Evolutionary conservation across 1,140 invertebrate genomes (phyloP).

Genomic region (Tenebrio molitor): DNA sequence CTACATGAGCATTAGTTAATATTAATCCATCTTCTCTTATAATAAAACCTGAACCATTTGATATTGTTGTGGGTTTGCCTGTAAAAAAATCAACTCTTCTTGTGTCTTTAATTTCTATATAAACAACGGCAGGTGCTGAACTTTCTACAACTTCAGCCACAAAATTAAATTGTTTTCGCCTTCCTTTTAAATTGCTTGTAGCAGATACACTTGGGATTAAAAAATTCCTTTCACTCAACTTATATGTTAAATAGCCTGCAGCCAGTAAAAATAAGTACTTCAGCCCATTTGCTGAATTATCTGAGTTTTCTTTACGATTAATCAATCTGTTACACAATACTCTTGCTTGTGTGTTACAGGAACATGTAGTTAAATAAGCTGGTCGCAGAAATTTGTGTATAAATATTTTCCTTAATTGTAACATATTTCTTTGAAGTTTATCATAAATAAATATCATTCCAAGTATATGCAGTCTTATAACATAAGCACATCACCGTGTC

Average conservation of each 20-base stretch:
- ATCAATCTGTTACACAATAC: too few relatives aligned
- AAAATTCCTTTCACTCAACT: constrained; percentile 40
- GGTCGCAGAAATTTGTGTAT: too few relatives aligned
- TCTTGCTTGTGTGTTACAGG: too few relatives aligned
- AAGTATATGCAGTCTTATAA: too few relatives aligned
- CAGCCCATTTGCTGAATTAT: too few relatives aligned
- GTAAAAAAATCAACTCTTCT: constrained; percentile 72
- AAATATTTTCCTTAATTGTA: too few relatives aligned
- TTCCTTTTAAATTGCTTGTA: constrained; percentile 44
- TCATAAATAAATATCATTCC: too few relatives aligned
- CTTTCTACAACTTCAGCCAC: constrained; percentile 92
- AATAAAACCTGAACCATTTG: constrained; percentile 93
- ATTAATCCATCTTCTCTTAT: constrained; percentile 90
- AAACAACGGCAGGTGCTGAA: constrained; percentile 87
- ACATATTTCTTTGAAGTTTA: too few relatives aligned
- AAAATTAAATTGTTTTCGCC: constrained; percentile 76
- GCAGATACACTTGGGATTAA: constrained; percentile 53
- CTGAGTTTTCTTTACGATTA: too few relatives aligned
- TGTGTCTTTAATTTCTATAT: constrained; percentile 87
- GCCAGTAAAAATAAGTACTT: constrained; percentile 41
- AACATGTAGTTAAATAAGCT: too few relatives aligned
- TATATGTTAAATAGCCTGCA: constrained; percentile 54
- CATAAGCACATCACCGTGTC: too few relatives aligned
- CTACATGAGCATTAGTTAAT: constrained; percentile 95
- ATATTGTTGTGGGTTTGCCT: constrained; percentile 76